Base-by-base conservation (phyloP, 2,113 vertebrate genomes). In the Rhineura floridana region DNA sequence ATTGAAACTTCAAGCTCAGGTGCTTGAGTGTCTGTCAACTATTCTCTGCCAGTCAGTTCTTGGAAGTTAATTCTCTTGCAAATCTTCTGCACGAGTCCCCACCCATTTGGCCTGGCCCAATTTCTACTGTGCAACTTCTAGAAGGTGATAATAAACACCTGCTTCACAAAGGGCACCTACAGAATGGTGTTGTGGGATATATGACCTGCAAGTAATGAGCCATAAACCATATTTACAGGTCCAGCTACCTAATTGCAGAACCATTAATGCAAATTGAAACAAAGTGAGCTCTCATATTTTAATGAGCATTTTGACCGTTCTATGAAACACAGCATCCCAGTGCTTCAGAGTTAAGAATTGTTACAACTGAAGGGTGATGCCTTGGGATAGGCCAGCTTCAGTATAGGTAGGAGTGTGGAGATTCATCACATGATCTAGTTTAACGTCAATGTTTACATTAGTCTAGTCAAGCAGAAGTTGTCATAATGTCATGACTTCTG, bases 221-320 rank as follows among this genome's bases (percentile, higher is more conserved):
- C 7, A 11, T n/a, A 17, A 48, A 85, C 75, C 4, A 15, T 42
- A 89, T 89, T 87, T 62, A 2, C 72, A 88, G 78, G 77, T 48
- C 3, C 23, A 78, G 21, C 39, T 85, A 75, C 25, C 11, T 42
- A 73, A 83, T 1, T n/a, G 21, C 52, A 89, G 39, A 85, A 39
- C 5, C 25, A 77, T 77, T 91, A 63, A 78, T 50, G 83, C 7
- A 91, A 89, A 90, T 17, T 86, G 70, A 87, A 89, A 90, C 12
- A 67, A 63, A 91, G 87, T 44, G n/a, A 91, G 36, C 6, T 6
- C 10, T 86, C 28, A 23, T 50, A 77, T 77, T 84, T 84, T 88
- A 83, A 88, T 50, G 33, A 90, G 36, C 11, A 62, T 67, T 73
- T 48, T 42, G 39, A 52, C 79, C 44, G 39, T 67, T 1, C 77